A percentile compares a stretch with the other conserved stretches of the same genome.
Evolutionary conservation across 2,113 vertebrate species (phyloP).

Genomic region (Pandion haliaetus): DNA sequence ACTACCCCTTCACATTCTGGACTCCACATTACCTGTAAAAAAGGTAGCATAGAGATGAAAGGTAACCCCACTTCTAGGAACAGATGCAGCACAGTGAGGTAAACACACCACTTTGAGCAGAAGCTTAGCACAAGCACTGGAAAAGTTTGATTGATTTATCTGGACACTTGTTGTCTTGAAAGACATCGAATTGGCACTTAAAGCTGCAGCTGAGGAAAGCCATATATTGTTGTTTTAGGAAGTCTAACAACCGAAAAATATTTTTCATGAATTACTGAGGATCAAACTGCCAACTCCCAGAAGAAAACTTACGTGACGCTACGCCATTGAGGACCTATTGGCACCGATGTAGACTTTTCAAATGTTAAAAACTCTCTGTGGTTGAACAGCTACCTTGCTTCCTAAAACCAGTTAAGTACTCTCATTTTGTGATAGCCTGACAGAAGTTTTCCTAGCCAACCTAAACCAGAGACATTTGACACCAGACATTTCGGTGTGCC

Average conservation of each 20-base stretch:
- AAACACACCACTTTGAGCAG: neutral
- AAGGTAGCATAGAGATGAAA: neutral
- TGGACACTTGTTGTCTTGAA: neutral
- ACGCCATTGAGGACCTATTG: neutral
- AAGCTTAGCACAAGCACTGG: neutral
- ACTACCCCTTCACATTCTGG: neutral
- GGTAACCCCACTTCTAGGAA: neutral
- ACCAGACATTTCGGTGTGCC: neutral
- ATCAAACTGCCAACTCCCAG: neutral
- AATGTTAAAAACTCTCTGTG: neutral
- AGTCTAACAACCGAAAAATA: neutral
- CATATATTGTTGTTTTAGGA: neutral
- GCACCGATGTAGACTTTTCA: neutral
- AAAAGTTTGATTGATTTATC: neutral
- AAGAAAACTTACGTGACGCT: neutral
- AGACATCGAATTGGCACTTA: neutral
- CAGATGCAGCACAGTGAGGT: neutral
- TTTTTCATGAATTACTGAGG: neutral
- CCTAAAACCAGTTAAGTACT: neutral
- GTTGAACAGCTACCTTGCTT: neutral
- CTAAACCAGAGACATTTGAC: neutral
- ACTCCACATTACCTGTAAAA: neutral
- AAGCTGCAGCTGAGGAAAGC: neutral
- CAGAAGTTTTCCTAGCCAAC: neutral
- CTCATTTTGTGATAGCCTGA: neutral